These are phyloP conservation scores for Gobionotothen gibberifrons DNA, from an alignment of 2,797 vertebrate species.

Conservation along the genomic window DNA sequence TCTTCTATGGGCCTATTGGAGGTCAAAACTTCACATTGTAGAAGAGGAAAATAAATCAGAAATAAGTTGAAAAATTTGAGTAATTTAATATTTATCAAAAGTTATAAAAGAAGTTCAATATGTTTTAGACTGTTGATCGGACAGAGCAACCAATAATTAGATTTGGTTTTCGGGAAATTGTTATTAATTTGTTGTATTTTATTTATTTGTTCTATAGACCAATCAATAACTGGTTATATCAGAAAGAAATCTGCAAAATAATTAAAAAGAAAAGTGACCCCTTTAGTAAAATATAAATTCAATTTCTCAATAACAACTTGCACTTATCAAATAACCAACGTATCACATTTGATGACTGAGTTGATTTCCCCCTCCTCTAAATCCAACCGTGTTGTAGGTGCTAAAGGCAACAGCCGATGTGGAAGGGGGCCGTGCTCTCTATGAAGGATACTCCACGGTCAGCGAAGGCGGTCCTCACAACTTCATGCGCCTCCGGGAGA, in stretches of 20 bases:
- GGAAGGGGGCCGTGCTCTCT: slow-evolving; percentile 87
- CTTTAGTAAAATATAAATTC: not conserved
- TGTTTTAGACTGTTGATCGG: not conserved
- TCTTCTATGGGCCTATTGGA: not conserved
- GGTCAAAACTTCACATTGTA: not conserved
- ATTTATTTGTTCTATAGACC: not conserved
- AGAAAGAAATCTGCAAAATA: not conserved
- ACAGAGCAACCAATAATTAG: not conserved
- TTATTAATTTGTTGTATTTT: not conserved
- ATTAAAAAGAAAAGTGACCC: not conserved
- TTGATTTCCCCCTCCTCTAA: not conserved
- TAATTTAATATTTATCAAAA: too few species aligned
- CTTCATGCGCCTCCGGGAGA: slow-evolving; percentile 89
- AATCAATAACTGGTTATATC: not conserved
- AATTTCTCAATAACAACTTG: too few species aligned
- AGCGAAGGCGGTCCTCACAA: slow-evolving; percentile 78
- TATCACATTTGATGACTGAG: not conserved
- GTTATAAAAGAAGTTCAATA: not conserved
- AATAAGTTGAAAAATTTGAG: too few species aligned
- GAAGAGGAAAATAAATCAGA: too few species aligned
- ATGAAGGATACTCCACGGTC: slow-evolving; percentile 87
- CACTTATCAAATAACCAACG: not conserved
- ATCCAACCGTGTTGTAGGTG: slow-evolving; percentile 75
- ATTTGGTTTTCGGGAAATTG: not conserved
- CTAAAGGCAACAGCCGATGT: slow-evolving; percentile 92